Percentiles rank a stretch among this genome's conserved stretches.
Evolutionary conservation across 2,797 vertebrate species (phyloP).

Genomic region (Melanotaenia boesemani): DNA sequence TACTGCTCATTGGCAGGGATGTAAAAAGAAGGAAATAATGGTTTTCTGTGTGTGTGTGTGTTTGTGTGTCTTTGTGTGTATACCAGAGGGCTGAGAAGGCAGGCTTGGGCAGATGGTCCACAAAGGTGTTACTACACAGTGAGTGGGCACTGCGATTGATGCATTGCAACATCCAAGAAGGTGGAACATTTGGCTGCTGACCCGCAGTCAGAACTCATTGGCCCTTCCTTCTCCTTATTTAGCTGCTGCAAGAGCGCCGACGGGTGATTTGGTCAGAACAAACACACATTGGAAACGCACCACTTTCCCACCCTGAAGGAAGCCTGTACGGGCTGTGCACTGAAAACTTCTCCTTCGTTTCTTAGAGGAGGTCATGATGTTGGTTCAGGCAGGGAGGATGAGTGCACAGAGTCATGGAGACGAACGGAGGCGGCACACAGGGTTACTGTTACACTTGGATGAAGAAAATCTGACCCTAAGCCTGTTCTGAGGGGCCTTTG

Average conservation of each 20-base stretch:
- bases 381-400: slow-evolving; percentile 42
- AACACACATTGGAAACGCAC: slow-evolving; percentile 63
- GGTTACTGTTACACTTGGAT: slow-evolving; percentile 73
- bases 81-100: slow-evolving; percentile 73
- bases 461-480: slow-evolving; percentile 68
- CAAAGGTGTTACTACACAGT: slow-evolving; percentile 84
- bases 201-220: slow-evolving; percentile 82
- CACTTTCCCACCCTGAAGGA: slow-evolving; percentile 78
- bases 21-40: slow-evolving; percentile 49
- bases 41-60: slow-evolving; percentile 29
- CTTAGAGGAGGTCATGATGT: slow-evolving; percentile 74
- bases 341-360: slow-evolving; percentile 70
- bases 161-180: slow-evolving; percentile 84
- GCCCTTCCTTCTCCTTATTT: slow-evolving; percentile 76
- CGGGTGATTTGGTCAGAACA: slow-evolving; percentile 71
- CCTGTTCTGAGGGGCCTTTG: slow-evolving; percentile 58
- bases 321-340: slow-evolving; percentile 52
- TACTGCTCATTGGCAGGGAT: slow-evolving; percentile 50
- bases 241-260: slow-evolving; percentile 75
- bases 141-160: slow-evolving; percentile 84
- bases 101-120: slow-evolving; percentile 80
- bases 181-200: slow-evolving; percentile 87
- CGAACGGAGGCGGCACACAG: slow-evolving; percentile 25
- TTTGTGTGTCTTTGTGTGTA: slow-evolving; percentile 36
- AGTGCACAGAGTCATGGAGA: slow-evolving; percentile 49